Conservation (phyloP, 2,888 invertebrate species). For the Macropis europaea region DNA sequence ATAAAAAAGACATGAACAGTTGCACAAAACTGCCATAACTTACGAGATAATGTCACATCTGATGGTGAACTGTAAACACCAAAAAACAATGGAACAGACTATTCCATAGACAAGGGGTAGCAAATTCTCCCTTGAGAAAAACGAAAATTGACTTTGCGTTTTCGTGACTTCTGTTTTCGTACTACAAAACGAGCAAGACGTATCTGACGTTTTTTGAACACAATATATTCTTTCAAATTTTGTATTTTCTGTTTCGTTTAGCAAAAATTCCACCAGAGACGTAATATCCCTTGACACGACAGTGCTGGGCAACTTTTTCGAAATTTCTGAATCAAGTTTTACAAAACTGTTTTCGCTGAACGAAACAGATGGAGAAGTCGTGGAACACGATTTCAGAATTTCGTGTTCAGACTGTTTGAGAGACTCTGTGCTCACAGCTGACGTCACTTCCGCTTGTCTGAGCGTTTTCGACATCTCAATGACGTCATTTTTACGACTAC, state of each 20-base stretch:
- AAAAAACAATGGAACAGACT: slow-evolving; percentile 65
- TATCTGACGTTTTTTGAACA: background rate
- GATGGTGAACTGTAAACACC: slow-evolving; percentile 65
- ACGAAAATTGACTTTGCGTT: background rate
- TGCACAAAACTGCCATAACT: background rate
- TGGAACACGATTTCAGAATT: background rate
- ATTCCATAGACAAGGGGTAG: slow-evolving; percentile 62
- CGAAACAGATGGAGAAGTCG: background rate
- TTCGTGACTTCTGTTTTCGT: background rate
- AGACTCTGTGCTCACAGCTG: background rate
- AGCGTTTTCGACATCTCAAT: background rate
- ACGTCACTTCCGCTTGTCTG: background rate
- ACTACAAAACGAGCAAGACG: background rate
- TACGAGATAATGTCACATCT: slow-evolving; percentile 53
- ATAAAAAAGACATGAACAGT: background rate
- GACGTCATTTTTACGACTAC: background rate
- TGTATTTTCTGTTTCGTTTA: background rate
- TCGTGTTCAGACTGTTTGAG: background rate
- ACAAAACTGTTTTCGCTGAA: no score
- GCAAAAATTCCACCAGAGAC: slow-evolving; percentile 19
- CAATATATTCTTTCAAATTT: background rate
- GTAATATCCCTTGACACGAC: background rate
- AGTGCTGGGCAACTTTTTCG: background rate
- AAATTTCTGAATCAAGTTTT: background rate
- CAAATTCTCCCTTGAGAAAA: slow-evolving; percentile 54